phyloP scores from a whole-genome alignment of 1,140 invertebrate genomes.

The Drosophila sturtevanti region DNA sequence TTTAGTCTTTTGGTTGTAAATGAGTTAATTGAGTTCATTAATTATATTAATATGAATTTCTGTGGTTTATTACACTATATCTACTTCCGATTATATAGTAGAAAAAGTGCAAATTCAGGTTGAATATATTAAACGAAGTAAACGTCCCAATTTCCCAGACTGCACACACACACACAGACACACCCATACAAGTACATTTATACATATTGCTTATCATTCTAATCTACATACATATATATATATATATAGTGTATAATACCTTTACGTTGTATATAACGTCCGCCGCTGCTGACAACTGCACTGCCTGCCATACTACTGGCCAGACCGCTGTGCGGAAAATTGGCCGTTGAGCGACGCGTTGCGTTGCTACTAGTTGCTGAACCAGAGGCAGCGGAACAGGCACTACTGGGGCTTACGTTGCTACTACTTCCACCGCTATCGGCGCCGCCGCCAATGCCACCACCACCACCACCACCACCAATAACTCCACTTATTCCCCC shows the following conservation, averaged over 20 bases:
- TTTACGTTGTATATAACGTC: conserved; percentile 76
- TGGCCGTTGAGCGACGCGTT: conserved; percentile 81
- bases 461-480: background rate
- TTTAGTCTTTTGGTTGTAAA: no score
- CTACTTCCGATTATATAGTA: no score
- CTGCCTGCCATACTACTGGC: conserved; percentile 75
- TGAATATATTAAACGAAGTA: no score
- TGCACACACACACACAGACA: conserved; percentile 2
- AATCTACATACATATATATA: no score
- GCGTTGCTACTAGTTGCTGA: conserved; percentile 76
- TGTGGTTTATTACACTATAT: no score
- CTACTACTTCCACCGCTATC: conserved; percentile 63
- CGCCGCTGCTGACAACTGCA: conserved; percentile 79
- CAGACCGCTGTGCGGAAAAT: conserved; percentile 68
- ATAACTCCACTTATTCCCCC: conserved; percentile 71
- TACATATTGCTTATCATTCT: background rate
- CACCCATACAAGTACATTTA: background rate
- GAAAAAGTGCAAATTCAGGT: no score
- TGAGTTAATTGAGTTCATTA: no score
- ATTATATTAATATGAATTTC: no score
- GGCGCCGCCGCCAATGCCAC: conserved; percentile 84
- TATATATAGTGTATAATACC: conserved; percentile 41
- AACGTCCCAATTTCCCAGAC: background rate
- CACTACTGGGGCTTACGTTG: conserved; percentile 80
- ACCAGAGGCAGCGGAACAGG: conserved; percentile 64